A percentile compares a stretch with the other conserved stretches of the same genome.
Conservation (phyloP, 2,888 invertebrate species). For the Dasypolia templi region DNA sequence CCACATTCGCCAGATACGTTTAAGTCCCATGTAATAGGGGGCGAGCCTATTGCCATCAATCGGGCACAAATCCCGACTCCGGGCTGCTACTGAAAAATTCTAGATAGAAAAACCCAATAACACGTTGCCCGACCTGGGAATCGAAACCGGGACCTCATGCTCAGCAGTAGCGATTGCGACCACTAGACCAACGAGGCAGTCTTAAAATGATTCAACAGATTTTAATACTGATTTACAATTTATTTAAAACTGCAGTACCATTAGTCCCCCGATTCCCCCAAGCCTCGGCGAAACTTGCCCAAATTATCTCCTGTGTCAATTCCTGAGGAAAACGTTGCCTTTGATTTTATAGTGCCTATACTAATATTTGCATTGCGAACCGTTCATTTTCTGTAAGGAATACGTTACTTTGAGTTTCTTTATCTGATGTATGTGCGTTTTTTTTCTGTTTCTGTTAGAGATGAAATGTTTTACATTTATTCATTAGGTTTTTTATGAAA, state of each 20-base stretch:
- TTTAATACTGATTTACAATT: conserved; percentile 23
- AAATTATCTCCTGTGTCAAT: conserved; percentile 53
- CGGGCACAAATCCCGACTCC: too few relatives aligned
- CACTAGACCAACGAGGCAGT: too few relatives aligned
- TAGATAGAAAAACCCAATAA: too few relatives aligned
- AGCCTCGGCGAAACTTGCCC: conserved; percentile 27
- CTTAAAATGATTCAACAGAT: neutral
- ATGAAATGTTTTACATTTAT: neutral
- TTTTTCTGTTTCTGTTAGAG: neutral
- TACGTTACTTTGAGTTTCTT: neutral
- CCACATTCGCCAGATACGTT: too few relatives aligned
- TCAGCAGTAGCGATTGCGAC: too few relatives aligned
- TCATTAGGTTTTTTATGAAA: neutral
- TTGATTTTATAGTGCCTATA: conserved; percentile 40
- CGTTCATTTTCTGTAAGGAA: conserved; percentile 5
- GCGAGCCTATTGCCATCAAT: too few relatives aligned
- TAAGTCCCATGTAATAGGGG: too few relatives aligned
- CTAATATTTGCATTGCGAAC: conserved; percentile 20
- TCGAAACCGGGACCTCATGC: too few relatives aligned
- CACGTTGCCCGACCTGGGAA: too few relatives aligned
- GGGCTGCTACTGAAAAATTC: too few relatives aligned
- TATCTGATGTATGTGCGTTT: neutral
- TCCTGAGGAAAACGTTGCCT: conserved; percentile 12
- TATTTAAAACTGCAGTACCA: conserved; percentile 2
- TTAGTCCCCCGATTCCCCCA: neutral